Evolutionary conservation across 2,113 vertebrate species (phyloP), one percentile per base, ranked within the genome.

Genomic region (Nibea coibor): DNA sequence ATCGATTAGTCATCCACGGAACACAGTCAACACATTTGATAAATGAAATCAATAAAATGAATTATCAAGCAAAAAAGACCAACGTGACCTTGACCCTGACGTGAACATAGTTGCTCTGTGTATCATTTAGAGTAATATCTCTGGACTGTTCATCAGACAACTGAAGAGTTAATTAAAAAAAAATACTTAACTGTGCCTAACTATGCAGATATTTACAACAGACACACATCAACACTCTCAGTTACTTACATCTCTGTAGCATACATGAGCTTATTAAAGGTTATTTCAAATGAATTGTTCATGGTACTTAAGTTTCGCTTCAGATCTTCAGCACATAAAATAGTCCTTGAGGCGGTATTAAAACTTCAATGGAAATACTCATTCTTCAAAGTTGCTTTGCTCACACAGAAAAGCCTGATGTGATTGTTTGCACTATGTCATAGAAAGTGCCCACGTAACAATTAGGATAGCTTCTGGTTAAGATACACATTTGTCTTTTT

Each of bases 311-410:
- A 28, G 54, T 12, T 28, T 4, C 28, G 45, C 51, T 59, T 66
- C 45, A 58, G 57, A 78, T 78, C 56, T 69, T 69, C 45, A 53
- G 28, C 19, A 51, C 43, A 77, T 51, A 51, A 66, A 63, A 24
- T 19, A 66, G 31, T 43, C 67, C 59, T 51, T 8, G 3, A 31
- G 68, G 61, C 61, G 35, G 19, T 8, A 15, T 69, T 26, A 64
- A 24, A 62, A 31, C 45, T 51, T 72, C 1, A 61, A n/a, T 63
- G 10, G 31, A 71, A 79, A 72, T 58, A 61, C 20, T 20, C 4
- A 53, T 16, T 81, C 42, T 72, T 78, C 14, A 54, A 24, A 54
- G 70, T 28, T 19, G 26, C 24, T 56, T 72, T 35, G n/a, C 17
- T 58, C 14, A 20, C 3, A 15, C n/a, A 61, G 4, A 35, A 51